These are phyloP conservation scores for Archilochus colubris DNA, from an alignment of 2,113 vertebrate species.

Conservation along the genomic window DNA sequence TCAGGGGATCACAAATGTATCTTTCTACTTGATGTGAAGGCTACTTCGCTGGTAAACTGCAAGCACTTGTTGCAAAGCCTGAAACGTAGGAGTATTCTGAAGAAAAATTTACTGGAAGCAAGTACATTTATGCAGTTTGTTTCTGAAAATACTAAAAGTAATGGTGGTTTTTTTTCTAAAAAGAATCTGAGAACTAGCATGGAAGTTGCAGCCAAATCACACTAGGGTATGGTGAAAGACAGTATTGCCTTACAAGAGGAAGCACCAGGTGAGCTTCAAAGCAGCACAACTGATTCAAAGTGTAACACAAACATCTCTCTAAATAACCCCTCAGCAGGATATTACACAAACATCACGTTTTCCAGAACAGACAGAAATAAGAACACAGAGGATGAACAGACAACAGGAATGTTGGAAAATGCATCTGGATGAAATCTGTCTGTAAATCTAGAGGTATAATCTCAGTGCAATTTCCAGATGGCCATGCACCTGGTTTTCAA, in stretches of 20 bases:
- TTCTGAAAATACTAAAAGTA: neutral
- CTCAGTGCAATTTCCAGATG: neutral
- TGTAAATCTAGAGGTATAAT: slow-evolving; percentile 9
- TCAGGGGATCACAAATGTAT: neutral
- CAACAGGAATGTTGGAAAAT: neutral
- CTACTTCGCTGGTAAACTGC: neutral
- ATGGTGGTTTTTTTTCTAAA: neutral
- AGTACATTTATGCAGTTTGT: neutral
- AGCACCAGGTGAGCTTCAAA: neutral
- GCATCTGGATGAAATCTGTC: neutral
- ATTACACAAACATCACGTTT: neutral
- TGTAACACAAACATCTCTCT: neutral
- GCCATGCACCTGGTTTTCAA: neutral
- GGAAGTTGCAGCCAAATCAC: neutral
- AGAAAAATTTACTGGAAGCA: neutral
- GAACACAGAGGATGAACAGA: neutral
- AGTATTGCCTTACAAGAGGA: neutral
- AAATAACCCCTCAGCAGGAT: neutral
- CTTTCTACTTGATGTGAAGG: neutral
- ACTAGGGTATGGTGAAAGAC: neutral
- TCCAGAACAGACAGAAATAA: neutral
- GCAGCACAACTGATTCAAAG: neutral
- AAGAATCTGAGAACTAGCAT: neutral
- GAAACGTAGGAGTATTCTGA: neutral
- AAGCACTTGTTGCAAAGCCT: neutral